Evolutionary conservation across 2,888 invertebrate species (phyloP).

Genomic region (Cordilura impudica): DNA sequence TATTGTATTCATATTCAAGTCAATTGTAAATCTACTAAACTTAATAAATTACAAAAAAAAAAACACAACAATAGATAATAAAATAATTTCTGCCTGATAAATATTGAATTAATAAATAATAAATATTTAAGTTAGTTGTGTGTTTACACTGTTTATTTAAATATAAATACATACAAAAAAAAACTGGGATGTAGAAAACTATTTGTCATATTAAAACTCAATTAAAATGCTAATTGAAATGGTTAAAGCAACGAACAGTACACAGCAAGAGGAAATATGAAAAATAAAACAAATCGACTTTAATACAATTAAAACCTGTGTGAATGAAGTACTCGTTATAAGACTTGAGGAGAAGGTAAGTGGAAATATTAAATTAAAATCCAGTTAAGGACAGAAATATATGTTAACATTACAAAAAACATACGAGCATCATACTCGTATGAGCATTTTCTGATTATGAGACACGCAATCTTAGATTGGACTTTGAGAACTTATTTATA

Average conservation of each 20-base stretch:
- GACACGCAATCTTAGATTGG: too few relatives aligned
- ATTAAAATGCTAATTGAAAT: conserved; percentile 51
- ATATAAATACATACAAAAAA: not conserved
- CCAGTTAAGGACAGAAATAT: too few relatives aligned
- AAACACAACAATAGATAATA: not conserved
- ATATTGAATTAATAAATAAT: not conserved
- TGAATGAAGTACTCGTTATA: not conserved
- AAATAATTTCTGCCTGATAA: not conserved
- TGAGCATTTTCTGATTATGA: too few relatives aligned
- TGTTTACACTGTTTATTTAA: not conserved
- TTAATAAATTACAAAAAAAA: not conserved
- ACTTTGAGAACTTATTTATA: too few relatives aligned
- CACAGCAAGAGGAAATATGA: not conserved
- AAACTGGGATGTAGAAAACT: not conserved
- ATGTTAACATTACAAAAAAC: too few relatives aligned
- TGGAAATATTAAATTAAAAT: not conserved
- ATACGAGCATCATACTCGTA: too few relatives aligned
- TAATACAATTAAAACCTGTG: not conserved
- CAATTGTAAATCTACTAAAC: too few relatives aligned
- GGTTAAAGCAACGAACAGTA: conserved; percentile 3
- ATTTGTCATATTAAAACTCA: conserved; percentile 25
- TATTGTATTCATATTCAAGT: too few relatives aligned
- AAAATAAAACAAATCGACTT: not conserved
- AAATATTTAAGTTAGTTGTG: not conserved
- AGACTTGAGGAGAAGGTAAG: not conserved